These are phyloP conservation scores for Girardinichthys multiradiatus DNA, from an alignment of 2,113 vertebrate genomes.

Conservation along the genomic window DNA sequence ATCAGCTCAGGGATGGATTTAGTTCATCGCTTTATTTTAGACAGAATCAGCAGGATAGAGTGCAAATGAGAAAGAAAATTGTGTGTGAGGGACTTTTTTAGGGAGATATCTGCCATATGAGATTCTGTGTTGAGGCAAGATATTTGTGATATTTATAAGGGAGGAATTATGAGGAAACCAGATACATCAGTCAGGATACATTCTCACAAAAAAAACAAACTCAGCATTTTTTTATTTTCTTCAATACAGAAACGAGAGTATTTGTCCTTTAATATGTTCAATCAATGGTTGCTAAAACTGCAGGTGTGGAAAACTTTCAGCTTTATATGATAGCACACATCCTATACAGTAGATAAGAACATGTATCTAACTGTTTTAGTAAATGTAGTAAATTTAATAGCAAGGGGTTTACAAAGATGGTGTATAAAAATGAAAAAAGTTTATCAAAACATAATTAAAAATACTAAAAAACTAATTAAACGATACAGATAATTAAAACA, in stretches of 20 bases:
- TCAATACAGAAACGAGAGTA: not conserved
- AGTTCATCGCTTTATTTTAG: conserved; percentile 48
- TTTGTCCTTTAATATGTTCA: not conserved
- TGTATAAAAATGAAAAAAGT: not conserved
- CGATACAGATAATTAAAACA: no score
- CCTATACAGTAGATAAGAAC: not conserved
- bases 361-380: not conserved
- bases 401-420: not conserved
- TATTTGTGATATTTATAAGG: conserved; percentile 24
- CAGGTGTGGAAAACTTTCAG: not conserved
- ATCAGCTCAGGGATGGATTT: conserved; percentile 60
- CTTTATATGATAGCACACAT: not conserved
- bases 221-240: conserved; percentile 8
- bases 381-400: not conserved
- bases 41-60: conserved; percentile 54
- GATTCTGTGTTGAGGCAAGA: conserved; percentile 3
- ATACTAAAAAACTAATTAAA: no score
- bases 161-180: conserved; percentile 12
- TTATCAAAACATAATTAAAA: not conserved
- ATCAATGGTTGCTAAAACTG: not conserved
- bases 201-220: conserved; percentile 11
- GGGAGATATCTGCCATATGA: conserved; percentile 22
- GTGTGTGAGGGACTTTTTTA: conserved; percentile 37
- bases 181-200: conserved; percentile 27
- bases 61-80: conserved; percentile 50